Percentiles rank a stretch among this genome's conserved stretches.
Conservation (phyloP, 2,797 vertebrate species). For the Ceyx erithaca region DNA sequence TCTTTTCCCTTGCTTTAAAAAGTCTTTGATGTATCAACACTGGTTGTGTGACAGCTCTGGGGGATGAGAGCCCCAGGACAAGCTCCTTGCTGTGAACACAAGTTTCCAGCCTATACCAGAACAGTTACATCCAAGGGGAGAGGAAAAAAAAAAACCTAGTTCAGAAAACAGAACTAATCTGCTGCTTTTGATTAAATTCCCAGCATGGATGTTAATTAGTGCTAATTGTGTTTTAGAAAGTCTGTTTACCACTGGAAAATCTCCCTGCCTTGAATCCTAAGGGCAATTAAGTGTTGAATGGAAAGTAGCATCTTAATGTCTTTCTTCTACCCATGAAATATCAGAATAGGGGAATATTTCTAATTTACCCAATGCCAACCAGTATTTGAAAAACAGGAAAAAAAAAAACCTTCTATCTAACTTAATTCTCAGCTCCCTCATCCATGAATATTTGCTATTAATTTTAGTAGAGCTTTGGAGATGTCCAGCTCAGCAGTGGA, state of each 20-base stretch:
- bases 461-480: background rate
- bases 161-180: conserved; percentile 27
- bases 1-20: background rate
- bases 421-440: background rate
- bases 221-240: conserved; percentile 43
- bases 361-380: background rate
- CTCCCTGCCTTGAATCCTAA: background rate
- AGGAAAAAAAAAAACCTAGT: background rate
- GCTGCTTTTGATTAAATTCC: conserved; percentile 44
- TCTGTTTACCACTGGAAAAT: conserved; percentile 45
- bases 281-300: background rate
- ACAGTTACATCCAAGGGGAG: background rate
- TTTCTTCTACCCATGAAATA: background rate
- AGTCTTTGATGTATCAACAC: background rate
- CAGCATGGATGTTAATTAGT: conserved; percentile 57
- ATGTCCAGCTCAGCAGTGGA: background rate
- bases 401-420: rapidly evolving
- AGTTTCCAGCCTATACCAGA: background rate
- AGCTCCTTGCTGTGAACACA: background rate
- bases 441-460: background rate
- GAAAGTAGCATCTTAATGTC: background rate
- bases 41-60: background rate
- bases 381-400: background rate
- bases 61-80: background rate
- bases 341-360: background rate